Evolutionary conservation across 2,113 vertebrate genomes (phyloP), one percentile per base, ranked within the genome.

Genomic region (Cairina moschata): DNA sequence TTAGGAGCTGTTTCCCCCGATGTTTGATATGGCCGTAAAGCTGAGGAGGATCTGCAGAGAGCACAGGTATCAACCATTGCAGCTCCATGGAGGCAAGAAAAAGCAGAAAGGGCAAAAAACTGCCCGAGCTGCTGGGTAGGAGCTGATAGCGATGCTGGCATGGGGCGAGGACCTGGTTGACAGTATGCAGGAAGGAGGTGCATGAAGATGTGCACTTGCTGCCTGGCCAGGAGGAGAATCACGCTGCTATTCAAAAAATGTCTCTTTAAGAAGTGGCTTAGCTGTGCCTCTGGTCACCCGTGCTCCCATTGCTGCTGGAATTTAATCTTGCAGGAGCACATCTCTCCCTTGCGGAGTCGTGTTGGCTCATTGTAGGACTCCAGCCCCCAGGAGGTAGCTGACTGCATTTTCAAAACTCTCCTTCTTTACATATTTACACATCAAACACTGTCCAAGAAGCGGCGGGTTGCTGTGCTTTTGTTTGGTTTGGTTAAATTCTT

Each of bases 371-470:
- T 44, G 88, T 3, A 77, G 84, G 74, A 68, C 91, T 94, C 55
- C 1, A 36, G 91, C 82, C 93, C 88, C 84, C 94, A 40, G 94
- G 96, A 93, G 95, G 96, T 11, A 46, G 84, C 91, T 77, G 88
- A 95, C 1, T 85, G 79, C 90, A 80, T 96, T 96, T 97, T 92
- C 65, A 67, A 95, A 94, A 85, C 89, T 44, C 91, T 95, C 93
- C 93, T 95, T 82, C 93, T 95, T 93, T 94, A 93, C 94, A 94
- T 97, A 96, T 96, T 97, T 97, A 96, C 94, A 97, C 94, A 95
- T 95, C 95, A 97, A 96, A 95, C 90, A 34, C 84, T 66, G 90
- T 94, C 96, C 97, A 94, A 96, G 88, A 91, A 94, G 88, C 56
- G 12, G 79, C 0, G 84, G 94, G 95, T 95, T 91, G 93, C 97